These are phyloP conservation scores for Phenganax marumi DNA, from an alignment of 92 coral and sea anemone genomes.

Conservation along the genomic window DNA sequence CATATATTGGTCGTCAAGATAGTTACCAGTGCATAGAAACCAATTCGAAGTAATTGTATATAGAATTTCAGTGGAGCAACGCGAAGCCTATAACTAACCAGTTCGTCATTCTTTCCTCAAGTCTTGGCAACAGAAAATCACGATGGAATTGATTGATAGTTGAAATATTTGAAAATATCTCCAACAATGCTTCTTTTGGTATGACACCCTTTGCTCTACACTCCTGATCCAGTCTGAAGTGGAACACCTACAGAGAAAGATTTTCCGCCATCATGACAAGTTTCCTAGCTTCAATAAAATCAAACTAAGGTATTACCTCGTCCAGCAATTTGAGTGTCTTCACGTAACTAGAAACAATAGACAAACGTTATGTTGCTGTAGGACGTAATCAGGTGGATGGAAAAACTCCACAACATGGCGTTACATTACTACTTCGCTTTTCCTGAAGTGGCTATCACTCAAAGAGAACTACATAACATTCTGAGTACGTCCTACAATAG, in stretches of 20 bases:
- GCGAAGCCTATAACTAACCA: constrained; percentile 54
- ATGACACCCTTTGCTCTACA: constrained; percentile 75
- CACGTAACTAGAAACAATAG: constrained; percentile 66
- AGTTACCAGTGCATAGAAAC: too few relatives aligned
- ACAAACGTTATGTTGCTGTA: too few relatives aligned
- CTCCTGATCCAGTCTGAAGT: constrained; percentile 63
- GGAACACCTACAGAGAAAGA: constrained; percentile 64
- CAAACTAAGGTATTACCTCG: constrained; percentile 51
- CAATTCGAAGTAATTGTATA: too few relatives aligned
- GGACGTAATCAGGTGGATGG: too few relatives aligned
- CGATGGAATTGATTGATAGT: constrained; percentile 84
- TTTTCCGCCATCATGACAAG: neutral
- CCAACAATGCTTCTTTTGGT: constrained; percentile 71
- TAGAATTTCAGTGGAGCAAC: neutral
- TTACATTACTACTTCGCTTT: too few relatives aligned
- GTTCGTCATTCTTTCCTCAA: constrained; percentile 90
- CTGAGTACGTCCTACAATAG: too few relatives aligned
- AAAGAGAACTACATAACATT: too few relatives aligned
- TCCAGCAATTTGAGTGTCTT: constrained; percentile 76
- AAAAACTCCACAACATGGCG: too few relatives aligned
- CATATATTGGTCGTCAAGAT: neutral
- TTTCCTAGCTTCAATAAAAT: neutral
- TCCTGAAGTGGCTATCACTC: too few relatives aligned
- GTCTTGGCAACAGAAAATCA: constrained; percentile 84
- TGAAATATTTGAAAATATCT: constrained; percentile 79